These are phyloP conservation scores for Pollachius pollachius DNA, from an alignment of 2,113 vertebrate species.

Conservation along the genomic window DNA sequence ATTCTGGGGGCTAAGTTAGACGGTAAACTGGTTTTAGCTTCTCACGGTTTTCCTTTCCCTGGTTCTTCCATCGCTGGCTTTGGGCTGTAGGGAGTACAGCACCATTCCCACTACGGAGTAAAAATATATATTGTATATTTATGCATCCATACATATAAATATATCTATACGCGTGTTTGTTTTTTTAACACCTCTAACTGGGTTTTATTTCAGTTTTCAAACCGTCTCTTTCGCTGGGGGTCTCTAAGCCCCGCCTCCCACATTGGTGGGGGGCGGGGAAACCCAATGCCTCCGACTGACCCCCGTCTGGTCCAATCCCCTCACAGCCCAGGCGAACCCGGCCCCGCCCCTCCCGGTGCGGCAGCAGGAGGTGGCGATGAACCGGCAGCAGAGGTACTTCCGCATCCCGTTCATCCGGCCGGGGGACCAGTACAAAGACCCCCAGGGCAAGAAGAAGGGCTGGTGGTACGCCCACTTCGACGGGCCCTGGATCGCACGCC, in stretches of 20 bases:
- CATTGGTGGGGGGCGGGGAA: no score
- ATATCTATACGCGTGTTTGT: not conserved
- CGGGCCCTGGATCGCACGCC: conserved; percentile 93
- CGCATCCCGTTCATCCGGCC: conserved; percentile 97
- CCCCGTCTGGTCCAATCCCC: conserved; percentile 2
- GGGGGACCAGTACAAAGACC: conserved; percentile 91
- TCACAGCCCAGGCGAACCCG: conserved; percentile 84
- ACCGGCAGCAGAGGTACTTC: conserved; percentile 93
- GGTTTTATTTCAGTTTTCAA: not conserved
- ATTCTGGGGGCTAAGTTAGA: no score
- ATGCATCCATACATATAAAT: not conserved
- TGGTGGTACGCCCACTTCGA: conserved; percentile 99
- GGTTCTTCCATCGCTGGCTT: no score
- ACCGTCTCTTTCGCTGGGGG: not conserved
- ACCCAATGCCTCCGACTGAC: conserved; percentile 1
- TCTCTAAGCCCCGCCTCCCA: no score
- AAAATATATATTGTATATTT: no score
- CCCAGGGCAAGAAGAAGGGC: conserved; percentile 92
- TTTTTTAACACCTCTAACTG: not conserved
- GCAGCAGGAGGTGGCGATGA: conserved; percentile 83
- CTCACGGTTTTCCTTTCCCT: no score
- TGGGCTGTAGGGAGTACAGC: no score
- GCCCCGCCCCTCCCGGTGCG: conserved; percentile 76
- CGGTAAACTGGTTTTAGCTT: no score
- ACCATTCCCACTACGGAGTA: no score